phyloP scores from a whole-genome alignment of 92 coral and sea anemone species.

The Zoanthus solanderi region DNA sequence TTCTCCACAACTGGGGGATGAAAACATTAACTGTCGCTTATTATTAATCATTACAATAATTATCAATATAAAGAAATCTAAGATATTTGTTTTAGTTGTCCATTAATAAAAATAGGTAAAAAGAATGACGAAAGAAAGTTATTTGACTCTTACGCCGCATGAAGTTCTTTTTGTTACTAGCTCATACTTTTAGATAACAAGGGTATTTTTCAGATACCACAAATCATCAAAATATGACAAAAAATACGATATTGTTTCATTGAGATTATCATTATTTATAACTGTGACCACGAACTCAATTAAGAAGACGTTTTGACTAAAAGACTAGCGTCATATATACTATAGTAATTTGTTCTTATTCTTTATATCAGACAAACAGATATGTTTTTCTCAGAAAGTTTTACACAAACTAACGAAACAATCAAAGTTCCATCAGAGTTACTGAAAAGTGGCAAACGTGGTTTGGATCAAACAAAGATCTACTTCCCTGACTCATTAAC shows the following conservation, averaged over 20 bases:
- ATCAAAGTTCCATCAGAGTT: conserved; percentile 19
- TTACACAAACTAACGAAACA: conserved; percentile 12
- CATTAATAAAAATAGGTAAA: neutral
- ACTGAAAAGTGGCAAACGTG: neutral
- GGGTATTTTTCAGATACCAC: neutral
- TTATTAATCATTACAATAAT: neutral
- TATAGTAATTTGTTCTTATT: neutral
- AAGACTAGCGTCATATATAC: conserved; percentile 8
- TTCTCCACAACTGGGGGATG: no score
- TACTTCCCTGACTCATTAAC: conserved; percentile 33
- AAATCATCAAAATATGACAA: neutral
- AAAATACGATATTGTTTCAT: conserved; percentile 10
- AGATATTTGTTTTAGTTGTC: neutral
- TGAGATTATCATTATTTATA: conserved; percentile 6
- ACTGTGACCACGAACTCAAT: conserved; percentile 29
- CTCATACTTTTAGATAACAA: neutral
- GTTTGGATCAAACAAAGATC: conserved; percentile 29
- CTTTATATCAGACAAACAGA: neutral
- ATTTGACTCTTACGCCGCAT: neutral
- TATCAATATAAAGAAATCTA: neutral
- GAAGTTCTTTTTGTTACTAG: neutral
- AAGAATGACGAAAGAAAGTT: neutral
- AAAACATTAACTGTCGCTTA: neutral
- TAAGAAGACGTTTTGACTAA: neutral
- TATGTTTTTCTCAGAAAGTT: neutral